Evolutionary conservation across 2,888 invertebrate genomes (phyloP).

Genomic region (Marasmarcha lunaedactyla): DNA sequence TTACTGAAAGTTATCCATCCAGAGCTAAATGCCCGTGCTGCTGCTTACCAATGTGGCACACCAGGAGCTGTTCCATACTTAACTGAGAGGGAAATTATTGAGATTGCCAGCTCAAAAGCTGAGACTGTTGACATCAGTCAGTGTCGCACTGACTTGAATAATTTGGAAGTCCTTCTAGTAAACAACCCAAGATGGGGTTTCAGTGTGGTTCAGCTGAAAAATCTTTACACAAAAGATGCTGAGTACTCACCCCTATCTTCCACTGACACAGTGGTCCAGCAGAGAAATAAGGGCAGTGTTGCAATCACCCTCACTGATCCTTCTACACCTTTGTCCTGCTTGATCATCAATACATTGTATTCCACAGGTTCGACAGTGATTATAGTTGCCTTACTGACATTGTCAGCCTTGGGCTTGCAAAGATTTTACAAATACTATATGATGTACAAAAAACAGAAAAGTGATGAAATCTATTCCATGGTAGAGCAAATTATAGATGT

Average conservation of each 20-base stretch:
- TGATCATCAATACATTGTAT: slow-evolving; percentile 70
- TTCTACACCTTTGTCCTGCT: slow-evolving; percentile 73
- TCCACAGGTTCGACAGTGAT: slow-evolving; percentile 52
- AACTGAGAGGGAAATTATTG: slow-evolving; percentile 73
- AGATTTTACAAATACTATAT: slow-evolving; percentile 54
- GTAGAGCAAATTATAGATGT: slow-evolving; percentile 76
- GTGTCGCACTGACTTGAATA: slow-evolving; percentile 70
- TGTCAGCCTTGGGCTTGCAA: slow-evolving; percentile 40
- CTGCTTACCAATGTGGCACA: slow-evolving; percentile 69
- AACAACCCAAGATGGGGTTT: slow-evolving; percentile 82
- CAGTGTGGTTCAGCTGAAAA: slow-evolving; percentile 61
- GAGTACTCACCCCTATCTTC: slow-evolving; percentile 34
- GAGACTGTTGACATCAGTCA: slow-evolving; percentile 42
- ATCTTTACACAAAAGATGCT: slow-evolving; percentile 40
- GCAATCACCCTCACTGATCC: slow-evolving; percentile 71
- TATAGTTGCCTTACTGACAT: slow-evolving; percentile 39
- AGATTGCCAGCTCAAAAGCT: slow-evolving; percentile 53
- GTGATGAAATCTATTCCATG: slow-evolving; percentile 73
- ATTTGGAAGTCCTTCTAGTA: slow-evolving; percentile 76
- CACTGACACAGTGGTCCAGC: slow-evolving; percentile 64
- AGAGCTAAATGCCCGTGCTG: slow-evolving; percentile 70
- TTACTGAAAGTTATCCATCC: slow-evolving; percentile 75
- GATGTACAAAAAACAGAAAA: slow-evolving; percentile 55
- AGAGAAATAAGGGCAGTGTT: slow-evolving; percentile 61
- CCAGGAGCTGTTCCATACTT: slow-evolving; percentile 65